Percentiles rank a stretch among this genome's conserved stretches.
These are phyloP conservation scores for Gobiocypris rarus DNA, from an alignment of 2,113 vertebrate genomes.

Conservation along the genomic window DNA sequence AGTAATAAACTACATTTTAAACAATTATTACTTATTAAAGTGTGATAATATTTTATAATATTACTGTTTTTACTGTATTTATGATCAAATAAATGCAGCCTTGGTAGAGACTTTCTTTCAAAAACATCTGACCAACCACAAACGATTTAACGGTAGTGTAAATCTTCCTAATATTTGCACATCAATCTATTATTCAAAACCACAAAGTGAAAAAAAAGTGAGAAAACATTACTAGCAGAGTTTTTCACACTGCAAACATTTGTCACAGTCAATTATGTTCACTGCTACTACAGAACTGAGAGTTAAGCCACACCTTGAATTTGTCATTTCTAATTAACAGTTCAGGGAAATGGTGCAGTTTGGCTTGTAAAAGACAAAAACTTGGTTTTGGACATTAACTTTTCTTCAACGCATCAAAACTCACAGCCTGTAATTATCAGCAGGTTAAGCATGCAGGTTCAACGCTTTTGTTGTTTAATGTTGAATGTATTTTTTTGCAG, in stretches of 20 bases:
- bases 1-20: neutral
- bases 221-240: neutral
- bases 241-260: neutral
- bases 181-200: neutral
- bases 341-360: constrained; percentile 6
- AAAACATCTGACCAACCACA: neutral
- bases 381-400: neutral
- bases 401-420: neutral
- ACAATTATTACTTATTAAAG: neutral
- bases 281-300: neutral
- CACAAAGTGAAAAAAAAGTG: no score
- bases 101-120: neutral
- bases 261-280: neutral
- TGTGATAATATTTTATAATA: neutral
- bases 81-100: neutral
- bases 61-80: neutral
- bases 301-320: constrained; percentile 38
- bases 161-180: no score
- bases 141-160: neutral
- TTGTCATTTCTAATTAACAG: constrained; percentile 22
- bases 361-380: constrained; percentile 1
- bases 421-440: constrained; percentile 3
- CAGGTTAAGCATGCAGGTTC: neutral
- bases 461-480: neutral
- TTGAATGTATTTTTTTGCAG: constrained; percentile 18